These are phyloP conservation scores for Solea solea DNA, from an alignment of 2,113 vertebrate species.

Conservation along the genomic window DNA sequence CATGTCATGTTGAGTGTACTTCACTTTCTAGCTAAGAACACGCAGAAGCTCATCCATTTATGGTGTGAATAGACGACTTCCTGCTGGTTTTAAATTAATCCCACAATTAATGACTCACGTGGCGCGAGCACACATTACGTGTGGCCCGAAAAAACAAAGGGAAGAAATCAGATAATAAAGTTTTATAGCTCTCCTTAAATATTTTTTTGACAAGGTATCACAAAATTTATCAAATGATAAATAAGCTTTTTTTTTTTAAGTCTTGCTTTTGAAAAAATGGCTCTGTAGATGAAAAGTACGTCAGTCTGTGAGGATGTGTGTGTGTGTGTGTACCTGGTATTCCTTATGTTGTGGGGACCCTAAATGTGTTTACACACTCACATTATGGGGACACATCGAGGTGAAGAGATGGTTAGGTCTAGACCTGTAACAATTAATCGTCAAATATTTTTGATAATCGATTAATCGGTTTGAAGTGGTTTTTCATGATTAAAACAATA, in stretches of 20 bases:
- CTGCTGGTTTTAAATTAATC: conserved; percentile 66
- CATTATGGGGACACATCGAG: too few species aligned
- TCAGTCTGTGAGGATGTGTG: conserved; percentile 2
- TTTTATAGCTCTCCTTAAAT: too few species aligned
- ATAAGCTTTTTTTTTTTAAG: not conserved
- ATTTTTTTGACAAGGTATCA: not conserved
- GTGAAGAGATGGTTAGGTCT: too few species aligned
- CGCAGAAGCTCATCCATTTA: conserved; percentile 33
- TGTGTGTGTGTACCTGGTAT: too few species aligned
- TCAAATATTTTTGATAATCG: too few species aligned
- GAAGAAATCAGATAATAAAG: not conserved
- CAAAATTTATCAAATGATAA: not conserved
- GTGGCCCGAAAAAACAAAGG: not conserved
- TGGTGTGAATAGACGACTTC: conserved; percentile 38
- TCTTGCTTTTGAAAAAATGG: conserved; percentile 12
- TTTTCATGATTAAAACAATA: too few species aligned
- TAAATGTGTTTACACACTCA: too few species aligned
- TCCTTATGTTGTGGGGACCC: too few species aligned
- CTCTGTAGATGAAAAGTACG: not conserved
- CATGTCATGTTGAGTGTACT: conserved; percentile 23
- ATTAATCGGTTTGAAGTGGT: too few species aligned
- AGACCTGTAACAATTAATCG: too few species aligned
- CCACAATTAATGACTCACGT: conserved; percentile 55
- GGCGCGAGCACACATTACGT: not conserved
- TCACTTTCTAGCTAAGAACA: not conserved